Evolutionary conservation across 2,113 vertebrate species (phyloP), one percentile per base, ranked within the genome.

Genomic region (Gopherus evgoodei): DNA sequence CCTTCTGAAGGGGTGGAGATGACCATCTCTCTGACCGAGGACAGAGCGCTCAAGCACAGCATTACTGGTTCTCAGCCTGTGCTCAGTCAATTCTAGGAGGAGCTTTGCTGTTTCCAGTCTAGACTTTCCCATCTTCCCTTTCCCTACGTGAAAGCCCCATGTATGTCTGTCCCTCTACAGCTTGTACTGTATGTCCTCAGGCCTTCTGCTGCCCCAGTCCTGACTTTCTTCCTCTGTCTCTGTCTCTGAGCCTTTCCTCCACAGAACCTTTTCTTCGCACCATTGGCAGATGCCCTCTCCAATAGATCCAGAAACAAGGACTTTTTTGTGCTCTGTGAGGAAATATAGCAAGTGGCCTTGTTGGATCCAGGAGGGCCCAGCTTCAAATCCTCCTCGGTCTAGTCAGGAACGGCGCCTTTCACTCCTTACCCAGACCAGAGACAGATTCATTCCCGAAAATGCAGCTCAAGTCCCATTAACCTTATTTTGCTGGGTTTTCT

Each of bases 321-420:
- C 13, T 35, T n/a, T 38, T 75, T 75, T 11, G 21, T 75, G 17
- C 19, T n/a, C n/a, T 75, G 69, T 75, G n/a, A n/a, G n/a, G 38
- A 75, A 38, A 72, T 72, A 10, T 35, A 72, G 65, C 65, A 72
- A 72, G 22, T 42, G 35, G 17, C 69, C 21, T 75, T 75, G n/a
- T 12, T 22, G 5, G 38, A 72, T n/a, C 69, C 38, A 72, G 38
- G 69, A n/a, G n/a, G 69, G 8, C 21, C 38, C n/a, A 75, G 69
- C 69, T 38, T 72, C 7, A 12, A 13, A 62, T n/a, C 65, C 2
- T 75, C 38, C n/a, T 38, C 10, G 3, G 4, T 75, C 19, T 75
- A 11, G 19, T 38, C 4, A 5, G 69, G 17, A 21, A 8, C 1
- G 10, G 69, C 1, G 4, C 5, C 38, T 24, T n/a, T 38, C 69